Percentiles rank a stretch among this genome's conserved stretches.
Evolutionary conservation across 2,888 invertebrate species (phyloP).

Genomic region (Hirtodrosophila cameraria): DNA sequence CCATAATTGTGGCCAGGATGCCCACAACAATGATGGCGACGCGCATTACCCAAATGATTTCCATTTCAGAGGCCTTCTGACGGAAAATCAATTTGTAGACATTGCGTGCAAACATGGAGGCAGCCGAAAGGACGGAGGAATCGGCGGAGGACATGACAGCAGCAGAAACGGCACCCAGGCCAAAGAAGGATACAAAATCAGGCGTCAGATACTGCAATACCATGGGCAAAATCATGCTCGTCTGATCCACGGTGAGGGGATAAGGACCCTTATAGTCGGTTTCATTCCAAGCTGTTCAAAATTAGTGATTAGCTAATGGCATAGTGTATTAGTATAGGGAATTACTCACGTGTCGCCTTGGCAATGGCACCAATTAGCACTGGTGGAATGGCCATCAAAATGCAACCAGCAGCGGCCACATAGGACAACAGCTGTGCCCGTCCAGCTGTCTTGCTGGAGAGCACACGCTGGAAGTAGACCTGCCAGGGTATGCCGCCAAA

Average conservation of each 20-base stretch:
- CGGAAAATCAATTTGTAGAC: conserved; percentile 98
- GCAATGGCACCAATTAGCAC: conserved; percentile 99
- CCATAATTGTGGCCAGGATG: conserved; percentile 96
- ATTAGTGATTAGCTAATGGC: neutral
- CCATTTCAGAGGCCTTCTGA: conserved; percentile 98
- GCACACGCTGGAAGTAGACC: conserved; percentile 98
- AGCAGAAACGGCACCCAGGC: conserved; percentile 98
- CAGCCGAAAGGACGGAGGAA: conserved; percentile 98
- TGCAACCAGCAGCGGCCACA: conserved; percentile 97
- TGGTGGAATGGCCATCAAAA: conserved; percentile 98
- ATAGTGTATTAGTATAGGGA: accelerated
- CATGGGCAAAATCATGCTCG: conserved; percentile 98
- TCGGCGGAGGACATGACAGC: conserved; percentile 99
- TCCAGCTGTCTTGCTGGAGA: conserved; percentile 97
- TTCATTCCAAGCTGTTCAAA: conserved; percentile 95
- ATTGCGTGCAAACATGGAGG: conserved; percentile 99
- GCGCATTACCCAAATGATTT: conserved; percentile 98
- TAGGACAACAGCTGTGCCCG: conserved; percentile 97
- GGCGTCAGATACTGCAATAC: conserved; percentile 98
- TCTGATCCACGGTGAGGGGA: conserved; percentile 90
- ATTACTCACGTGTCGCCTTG: conserved; percentile 93
- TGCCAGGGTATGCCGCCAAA: conserved; percentile 99
- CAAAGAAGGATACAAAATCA: conserved; percentile 97
- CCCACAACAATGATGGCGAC: conserved; percentile 96
- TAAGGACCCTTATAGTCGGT: conserved; percentile 92